A percentile compares a stretch with the other conserved stretches of the same genome.
phyloP scores from a whole-genome alignment of 2,888 invertebrate species.

The Flabesymbios commensalis region DNA sequence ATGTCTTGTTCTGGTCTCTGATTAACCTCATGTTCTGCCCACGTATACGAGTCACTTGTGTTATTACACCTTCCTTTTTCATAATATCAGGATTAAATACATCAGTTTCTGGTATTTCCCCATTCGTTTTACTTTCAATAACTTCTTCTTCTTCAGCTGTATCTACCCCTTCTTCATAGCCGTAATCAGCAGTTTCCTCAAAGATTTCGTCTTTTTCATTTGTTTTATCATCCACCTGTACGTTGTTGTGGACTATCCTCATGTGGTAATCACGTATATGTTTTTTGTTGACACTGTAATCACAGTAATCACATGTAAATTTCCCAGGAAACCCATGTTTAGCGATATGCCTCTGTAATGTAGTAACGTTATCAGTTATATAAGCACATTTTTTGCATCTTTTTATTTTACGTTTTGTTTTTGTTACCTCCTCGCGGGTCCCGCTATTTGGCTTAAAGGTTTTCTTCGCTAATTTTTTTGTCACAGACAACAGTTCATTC shows the following conservation, averaged over 20 bases:
- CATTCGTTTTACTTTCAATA: not conserved
- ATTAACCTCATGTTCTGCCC: slow-evolving; percentile 17
- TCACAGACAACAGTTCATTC: too few relatives aligned
- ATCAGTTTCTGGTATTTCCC: not conserved
- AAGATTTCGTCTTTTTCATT: not conserved
- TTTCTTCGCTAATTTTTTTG: too few relatives aligned
- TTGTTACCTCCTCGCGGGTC: too few relatives aligned
- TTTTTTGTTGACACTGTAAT: slow-evolving; percentile 52
- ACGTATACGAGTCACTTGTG: not conserved
- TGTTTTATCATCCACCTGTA: not conserved
- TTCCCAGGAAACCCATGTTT: slow-evolving; percentile 21
- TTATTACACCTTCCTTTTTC: not conserved
- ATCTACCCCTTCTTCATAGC: not conserved
- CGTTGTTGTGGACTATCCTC: slow-evolving; percentile 7
- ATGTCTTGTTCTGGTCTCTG: slow-evolving; percentile 11
- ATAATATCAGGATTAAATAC: not conserved
- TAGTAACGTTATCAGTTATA: slow-evolving; percentile 20
- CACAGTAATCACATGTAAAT: slow-evolving; percentile 43
- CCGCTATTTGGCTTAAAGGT: too few relatives aligned
- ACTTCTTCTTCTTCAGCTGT: not conserved
- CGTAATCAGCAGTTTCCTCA: not conserved
- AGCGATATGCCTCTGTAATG: slow-evolving; percentile 14
- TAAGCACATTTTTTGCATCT: slow-evolving; percentile 21
- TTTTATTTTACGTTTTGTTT: slow-evolving; percentile 1
- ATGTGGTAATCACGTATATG: slow-evolving; percentile 51